These are phyloP conservation scores for Pteropus rufus DNA, from an alignment of 2,797 vertebrate genomes.

Conservation along the genomic window DNA sequence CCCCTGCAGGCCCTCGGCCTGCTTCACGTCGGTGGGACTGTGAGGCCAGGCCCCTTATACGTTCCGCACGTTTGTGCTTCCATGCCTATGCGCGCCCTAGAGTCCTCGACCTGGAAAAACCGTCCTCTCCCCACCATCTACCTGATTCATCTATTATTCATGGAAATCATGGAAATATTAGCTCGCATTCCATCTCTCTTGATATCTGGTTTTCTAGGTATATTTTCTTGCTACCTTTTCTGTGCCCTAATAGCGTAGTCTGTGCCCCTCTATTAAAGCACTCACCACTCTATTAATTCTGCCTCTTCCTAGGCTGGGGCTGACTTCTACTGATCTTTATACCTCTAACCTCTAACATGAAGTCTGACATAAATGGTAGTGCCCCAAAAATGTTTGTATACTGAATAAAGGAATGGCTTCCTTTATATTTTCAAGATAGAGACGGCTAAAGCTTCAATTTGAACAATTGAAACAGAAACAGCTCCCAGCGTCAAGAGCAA, in stretches of 20 bases:
- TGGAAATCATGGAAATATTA: background rate
- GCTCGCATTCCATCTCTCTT: background rate
- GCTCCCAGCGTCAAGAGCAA: background rate
- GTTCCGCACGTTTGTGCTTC: fast-evolving
- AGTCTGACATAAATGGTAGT: background rate
- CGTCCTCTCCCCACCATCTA: too few species aligned
- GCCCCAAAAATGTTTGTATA: background rate
- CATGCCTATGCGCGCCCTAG: background rate
- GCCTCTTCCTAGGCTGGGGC: background rate
- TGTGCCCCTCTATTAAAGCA: background rate
- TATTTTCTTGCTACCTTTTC: background rate
- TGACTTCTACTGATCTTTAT: background rate
- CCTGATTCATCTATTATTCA: background rate
- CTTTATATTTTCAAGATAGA: background rate
- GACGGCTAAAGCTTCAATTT: background rate
- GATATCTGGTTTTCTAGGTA: background rate
- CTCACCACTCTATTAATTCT: background rate
- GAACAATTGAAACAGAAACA: background rate
- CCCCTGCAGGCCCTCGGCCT: too few species aligned
- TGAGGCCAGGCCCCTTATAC: background rate
- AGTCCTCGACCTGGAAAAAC: background rate
- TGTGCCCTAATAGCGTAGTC: fast-evolving
- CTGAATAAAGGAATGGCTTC: background rate
- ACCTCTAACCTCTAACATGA: background rate
- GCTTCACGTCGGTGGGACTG: background rate